Percentiles rank a stretch among this genome's conserved stretches.
Conservation (phyloP, 37 sponge, comb jelly and placozoan genomes). For the Mnemiopsis leidyi region DNA sequence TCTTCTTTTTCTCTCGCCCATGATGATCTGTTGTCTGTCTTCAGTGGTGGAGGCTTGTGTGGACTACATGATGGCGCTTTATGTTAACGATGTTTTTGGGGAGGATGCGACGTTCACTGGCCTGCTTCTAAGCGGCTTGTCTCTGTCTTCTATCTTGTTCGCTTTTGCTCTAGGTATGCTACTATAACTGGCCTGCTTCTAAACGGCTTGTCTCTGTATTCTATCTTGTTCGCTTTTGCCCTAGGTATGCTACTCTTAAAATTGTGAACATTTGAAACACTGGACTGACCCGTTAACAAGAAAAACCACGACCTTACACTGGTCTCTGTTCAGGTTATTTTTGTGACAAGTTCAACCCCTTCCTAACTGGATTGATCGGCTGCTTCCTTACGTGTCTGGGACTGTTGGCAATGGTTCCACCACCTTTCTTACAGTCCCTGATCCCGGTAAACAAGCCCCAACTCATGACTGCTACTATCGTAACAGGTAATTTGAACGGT, state of each 20-base stretch:
- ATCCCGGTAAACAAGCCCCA: background rate
- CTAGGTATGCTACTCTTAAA: too few relatives aligned
- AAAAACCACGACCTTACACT: too few relatives aligned
- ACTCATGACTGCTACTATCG: background rate
- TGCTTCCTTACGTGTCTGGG: background rate
- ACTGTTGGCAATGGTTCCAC: conserved; percentile 22
- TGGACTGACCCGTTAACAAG: too few relatives aligned
- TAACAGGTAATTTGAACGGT: conserved; percentile 33
- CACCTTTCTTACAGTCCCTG: background rate
- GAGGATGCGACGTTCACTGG: background rate
- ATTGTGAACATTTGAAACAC: too few relatives aligned
- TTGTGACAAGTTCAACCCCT: conserved; percentile 50
- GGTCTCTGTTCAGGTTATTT: conserved; percentile 64
- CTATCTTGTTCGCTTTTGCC: conserved; percentile 19
- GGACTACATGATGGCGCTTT: conserved; percentile 45
- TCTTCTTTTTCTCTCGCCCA: conserved; percentile 7
- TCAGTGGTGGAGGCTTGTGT: background rate
- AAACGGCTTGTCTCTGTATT: conserved; percentile 6
- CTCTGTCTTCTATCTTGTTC: conserved; percentile 36
- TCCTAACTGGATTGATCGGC: background rate
- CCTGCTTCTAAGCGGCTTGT: background rate
- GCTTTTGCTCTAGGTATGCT: conserved; percentile 37
- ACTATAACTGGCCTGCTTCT: background rate
- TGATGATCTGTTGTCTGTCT: background rate
- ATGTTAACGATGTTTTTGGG: conserved; percentile 17